Base-by-base conservation (phyloP, 2,888 invertebrate species). In the Drosophila prostipennis region DNA sequence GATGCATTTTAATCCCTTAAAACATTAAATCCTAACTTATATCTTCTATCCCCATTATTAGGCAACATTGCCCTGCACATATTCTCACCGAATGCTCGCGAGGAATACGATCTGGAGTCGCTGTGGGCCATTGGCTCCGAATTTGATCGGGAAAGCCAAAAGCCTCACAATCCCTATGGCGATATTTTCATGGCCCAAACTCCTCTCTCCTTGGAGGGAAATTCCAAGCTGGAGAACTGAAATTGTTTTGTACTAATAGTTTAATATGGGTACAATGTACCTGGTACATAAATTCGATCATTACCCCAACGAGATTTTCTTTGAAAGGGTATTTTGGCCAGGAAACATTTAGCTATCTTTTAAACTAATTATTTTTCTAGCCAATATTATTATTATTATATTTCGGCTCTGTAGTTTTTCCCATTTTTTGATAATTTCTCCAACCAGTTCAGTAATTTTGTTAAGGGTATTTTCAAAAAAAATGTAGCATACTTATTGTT, bases 41-140 rank as follows among this genome's bases (percentile, higher is more conserved):
- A 36, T 7, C 6, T 23, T 11, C 3, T 0, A 1, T 14, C 10
- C 5, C 0, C 14, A 3, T 40, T 16, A 7, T 29, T 92, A 97
- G 98, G 97, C 72, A 98, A 98, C 90, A 98, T 98, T 83, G 96
- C 96, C 5, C 92, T 99, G 36, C 98, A 99, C 89, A 94, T 99
- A 77, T 97, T 98, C 91, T 94, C 95, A 34, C 93, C 93, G 11
- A 93, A 94, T 77, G 93, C 94, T 1, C 93, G 99, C 78, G 91
- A 93, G 74, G 89, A 93, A 6, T 98, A 98, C 91, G 98, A 98
- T 92, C 93, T 99, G 74, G 99, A 99, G 91, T 96, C 96, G 0
- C 92, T 99, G 37, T 99, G 98, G 99, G 94, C 96, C 40, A 94
- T 98, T 16, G 98, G 98, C 2, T 92, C 95, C 0, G 93, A 96